phyloP scores from a whole-genome alignment of 2,888 invertebrate species.

The Crioceris asparagi region DNA sequence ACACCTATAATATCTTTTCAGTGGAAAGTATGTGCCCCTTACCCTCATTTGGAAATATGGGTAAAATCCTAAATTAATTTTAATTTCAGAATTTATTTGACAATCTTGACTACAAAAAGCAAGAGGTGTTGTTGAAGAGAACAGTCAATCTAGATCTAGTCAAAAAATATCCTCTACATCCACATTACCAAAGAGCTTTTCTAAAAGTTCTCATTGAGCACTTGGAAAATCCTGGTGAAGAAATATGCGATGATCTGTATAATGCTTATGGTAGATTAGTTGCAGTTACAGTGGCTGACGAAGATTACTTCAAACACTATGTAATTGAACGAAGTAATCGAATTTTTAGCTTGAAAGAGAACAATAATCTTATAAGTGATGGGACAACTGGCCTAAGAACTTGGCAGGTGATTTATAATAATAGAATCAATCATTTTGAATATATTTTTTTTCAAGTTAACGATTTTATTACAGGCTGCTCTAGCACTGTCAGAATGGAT shows the following conservation, averaged over 20 bases:
- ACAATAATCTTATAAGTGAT: slow-evolving; percentile 57
- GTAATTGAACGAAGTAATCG: slow-evolving; percentile 34
- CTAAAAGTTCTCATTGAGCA: slow-evolving; percentile 51
- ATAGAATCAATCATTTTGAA: neutral
- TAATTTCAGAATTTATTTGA: slow-evolving; percentile 14
- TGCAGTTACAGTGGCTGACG: slow-evolving; percentile 35
- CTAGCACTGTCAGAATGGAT: slow-evolving; percentile 62
- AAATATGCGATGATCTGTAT: slow-evolving; percentile 58
- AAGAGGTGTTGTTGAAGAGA: slow-evolving; percentile 45
- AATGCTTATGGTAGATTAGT: slow-evolving; percentile 46
- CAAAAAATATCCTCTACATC: slow-evolving; percentile 50
- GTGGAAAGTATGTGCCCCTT: slow-evolving; percentile 16
- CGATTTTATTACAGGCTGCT: slow-evolving; percentile 45
- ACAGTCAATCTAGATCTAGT: slow-evolving; percentile 48
- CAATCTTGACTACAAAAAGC: slow-evolving; percentile 36
- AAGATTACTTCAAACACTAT: slow-evolving; percentile 53
- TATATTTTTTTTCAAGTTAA: slow-evolving; percentile 3
- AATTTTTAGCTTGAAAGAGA: slow-evolving; percentile 55
- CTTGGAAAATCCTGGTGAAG: slow-evolving; percentile 44
- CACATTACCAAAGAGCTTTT: slow-evolving; percentile 52
- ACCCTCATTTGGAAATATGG: too few relatives aligned
- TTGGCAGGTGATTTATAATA: slow-evolving; percentile 53
- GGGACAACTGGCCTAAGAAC: slow-evolving; percentile 72
- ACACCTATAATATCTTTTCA: slow-evolving; percentile 20
- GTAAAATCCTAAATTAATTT: slow-evolving; percentile 10